phyloP scores from a whole-genome alignment of 2,888 invertebrate species.

The Eurytoma californica region DNA sequence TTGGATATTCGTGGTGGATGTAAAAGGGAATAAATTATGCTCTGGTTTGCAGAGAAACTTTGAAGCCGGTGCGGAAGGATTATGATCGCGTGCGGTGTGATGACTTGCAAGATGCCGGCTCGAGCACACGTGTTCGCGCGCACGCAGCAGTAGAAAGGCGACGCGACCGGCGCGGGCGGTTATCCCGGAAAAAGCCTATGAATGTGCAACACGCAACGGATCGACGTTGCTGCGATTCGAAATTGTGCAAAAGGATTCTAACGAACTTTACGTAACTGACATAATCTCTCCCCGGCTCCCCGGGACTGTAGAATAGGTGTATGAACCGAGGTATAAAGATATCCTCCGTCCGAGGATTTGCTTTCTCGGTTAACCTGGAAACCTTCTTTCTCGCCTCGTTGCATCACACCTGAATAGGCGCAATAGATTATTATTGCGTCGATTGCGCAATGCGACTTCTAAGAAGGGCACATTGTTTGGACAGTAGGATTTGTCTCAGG shows the following conservation, averaged over 20 bases:
- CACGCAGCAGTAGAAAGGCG: not conserved
- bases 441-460: too few species aligned
- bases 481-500: too few species aligned
- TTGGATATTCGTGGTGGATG: too few species aligned
- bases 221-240: constrained; percentile 22
- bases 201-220: constrained; percentile 28
- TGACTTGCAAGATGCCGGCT: not conserved
- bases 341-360: not conserved
- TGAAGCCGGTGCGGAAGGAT: too few species aligned
- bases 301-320: not conserved
- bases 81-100: not conserved
- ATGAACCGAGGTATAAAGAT: not conserved
- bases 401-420: too few species aligned
- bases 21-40: too few species aligned
- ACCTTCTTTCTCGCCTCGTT: constrained; percentile 32
- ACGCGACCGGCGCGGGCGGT: not conserved
- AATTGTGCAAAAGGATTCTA: constrained; percentile 50
- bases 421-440: too few species aligned
- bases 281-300: not conserved
- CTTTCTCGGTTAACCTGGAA: constrained; percentile 43
- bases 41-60: too few species aligned
- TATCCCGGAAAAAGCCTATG: constrained; percentile 45
- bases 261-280: constrained; percentile 31
- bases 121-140: not conserved
- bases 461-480: too few species aligned